Conservation (phyloP, 2,797 vertebrate genomes). For the Amniataba percoides region DNA sequence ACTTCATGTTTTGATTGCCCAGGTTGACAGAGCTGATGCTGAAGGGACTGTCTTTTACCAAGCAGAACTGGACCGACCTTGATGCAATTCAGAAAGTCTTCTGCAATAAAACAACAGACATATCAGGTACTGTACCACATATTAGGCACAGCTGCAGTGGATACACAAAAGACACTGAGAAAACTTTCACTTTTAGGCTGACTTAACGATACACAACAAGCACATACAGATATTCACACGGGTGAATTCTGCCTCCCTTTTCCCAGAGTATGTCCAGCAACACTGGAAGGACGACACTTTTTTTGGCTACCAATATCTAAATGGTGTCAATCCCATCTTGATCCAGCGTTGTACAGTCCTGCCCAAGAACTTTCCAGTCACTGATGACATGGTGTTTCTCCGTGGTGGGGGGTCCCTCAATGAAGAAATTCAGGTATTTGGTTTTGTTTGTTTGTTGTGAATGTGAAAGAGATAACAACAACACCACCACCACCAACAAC, state of each 20-base stretch:
- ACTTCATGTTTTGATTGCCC: not conserved
- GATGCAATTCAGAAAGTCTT: slow-evolving; percentile 21
- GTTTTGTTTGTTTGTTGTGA: too few relatives aligned
- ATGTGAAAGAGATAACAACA: too few relatives aligned
- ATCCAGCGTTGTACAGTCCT: slow-evolving; percentile 53
- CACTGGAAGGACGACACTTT: slow-evolving; percentile 60
- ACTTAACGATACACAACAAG: not conserved
- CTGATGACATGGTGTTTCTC: slow-evolving; percentile 49
- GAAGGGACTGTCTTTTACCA: not conserved
- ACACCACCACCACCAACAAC: too few relatives aligned
- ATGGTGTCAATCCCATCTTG: slow-evolving; percentile 58
- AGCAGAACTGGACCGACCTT: not conserved
- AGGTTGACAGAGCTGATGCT: slow-evolving; percentile 37
- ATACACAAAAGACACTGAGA: not conserved
- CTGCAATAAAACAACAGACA: slow-evolving; percentile 24
- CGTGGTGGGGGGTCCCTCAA: not conserved
- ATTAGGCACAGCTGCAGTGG: too few relatives aligned
- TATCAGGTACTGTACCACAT: slow-evolving; percentile 26
- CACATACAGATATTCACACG: not conserved
- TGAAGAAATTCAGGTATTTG: slow-evolving; percentile 7
- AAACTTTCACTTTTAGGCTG: not conserved
- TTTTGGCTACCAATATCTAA: slow-evolving; percentile 66
- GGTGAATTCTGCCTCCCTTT: not conserved
- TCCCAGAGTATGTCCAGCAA: slow-evolving; percentile 40
- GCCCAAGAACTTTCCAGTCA: slow-evolving; percentile 58